phyloP scores from a whole-genome alignment of 2,888 invertebrate genomes.

The Seira ritae region DNA sequence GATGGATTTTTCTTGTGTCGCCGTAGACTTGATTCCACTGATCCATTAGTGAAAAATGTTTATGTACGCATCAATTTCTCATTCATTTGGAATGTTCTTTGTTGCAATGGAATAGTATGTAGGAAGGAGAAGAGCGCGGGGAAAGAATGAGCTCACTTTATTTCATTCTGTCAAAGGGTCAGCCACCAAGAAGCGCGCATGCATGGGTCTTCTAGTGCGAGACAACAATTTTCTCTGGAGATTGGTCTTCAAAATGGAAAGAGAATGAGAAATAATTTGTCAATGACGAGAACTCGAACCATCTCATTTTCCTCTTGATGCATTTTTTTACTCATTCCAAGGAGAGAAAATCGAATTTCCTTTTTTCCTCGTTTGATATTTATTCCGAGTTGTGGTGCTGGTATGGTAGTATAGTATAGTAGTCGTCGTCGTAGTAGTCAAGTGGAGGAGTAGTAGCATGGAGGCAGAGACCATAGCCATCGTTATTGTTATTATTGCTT shows the following conservation, averaged over 20 bases:
- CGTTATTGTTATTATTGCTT: conserved; percentile 41
- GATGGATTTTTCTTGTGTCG: conserved; percentile 36
- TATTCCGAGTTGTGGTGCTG: no score
- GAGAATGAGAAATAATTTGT: conserved; percentile 41
- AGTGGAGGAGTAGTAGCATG: background rate
- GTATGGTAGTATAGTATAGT: no score
- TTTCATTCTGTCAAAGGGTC: conserved; percentile 33
- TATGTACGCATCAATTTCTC: conserved; percentile 12
- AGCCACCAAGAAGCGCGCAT: conserved; percentile 13
- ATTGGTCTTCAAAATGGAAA: conserved; percentile 11
- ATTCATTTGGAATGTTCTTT: background rate
- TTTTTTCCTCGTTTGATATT: background rate
- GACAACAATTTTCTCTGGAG: background rate
- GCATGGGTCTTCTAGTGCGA: background rate
- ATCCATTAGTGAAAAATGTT: conserved; percentile 17
- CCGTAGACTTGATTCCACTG: conserved; percentile 16
- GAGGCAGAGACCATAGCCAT: conserved; percentile 7
- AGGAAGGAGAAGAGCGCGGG: background rate
- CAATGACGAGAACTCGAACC: conserved; percentile 23
- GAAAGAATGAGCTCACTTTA: background rate
- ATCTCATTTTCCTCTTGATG: conserved; percentile 8
- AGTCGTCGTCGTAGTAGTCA: background rate
- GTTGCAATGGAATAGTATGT: background rate
- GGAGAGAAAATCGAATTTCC: conserved; percentile 7
- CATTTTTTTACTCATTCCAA: background rate